Base-by-base conservation (phyloP, 2,888 invertebrate species). In the Acanthosepion pharaonis region DNA sequence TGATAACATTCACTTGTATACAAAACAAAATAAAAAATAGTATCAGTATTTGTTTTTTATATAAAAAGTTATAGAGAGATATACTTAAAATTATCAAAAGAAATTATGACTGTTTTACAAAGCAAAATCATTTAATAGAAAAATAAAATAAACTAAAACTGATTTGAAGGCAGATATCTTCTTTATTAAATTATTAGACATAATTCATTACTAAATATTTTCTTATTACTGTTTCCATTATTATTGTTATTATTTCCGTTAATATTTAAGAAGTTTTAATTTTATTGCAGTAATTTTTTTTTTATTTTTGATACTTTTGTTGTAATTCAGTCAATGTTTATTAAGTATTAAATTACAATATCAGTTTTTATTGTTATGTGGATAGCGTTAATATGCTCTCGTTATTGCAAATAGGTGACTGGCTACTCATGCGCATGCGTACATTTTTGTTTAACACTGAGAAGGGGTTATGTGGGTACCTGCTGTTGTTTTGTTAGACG, bases 401-500 rank as follows among this genome's bases (percentile, higher is more conserved):
- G 8, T n/a, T 78, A n/a, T 78, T 78, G 78, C 78, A 51, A 92
- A 51, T 25, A 33, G 9, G 42, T 92, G 92, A 28, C 92, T 55
- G 33, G 9, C 94, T 94, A 92, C 42, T 92, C 94, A 94, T 91
- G 93, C 93, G 93, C 91, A 49, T 59, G 91, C 92, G 92, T 93
- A 53, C 53, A 93, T 93, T 93, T 6, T 94, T 20, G 25, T 94
- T 48, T 9, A 48, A 49, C 28, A 53, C 48, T 55, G 51, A 64
- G 78, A 49, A 53, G 91, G 91, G 94, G 49, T n/a, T n/a, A 78
- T 78, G 78, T 78, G 78, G 91, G 95, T 96, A 96, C 96, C 96
- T 96, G 96, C 95, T 93, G 95, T 95, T 33, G 95, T 95, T 94
- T 95, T 96, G 95, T 95, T 95, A 95, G 95, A 95, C 9, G 94